phyloP scores from a whole-genome alignment of 1,140 invertebrate genomes.

The Drosophila suzukii region DNA sequence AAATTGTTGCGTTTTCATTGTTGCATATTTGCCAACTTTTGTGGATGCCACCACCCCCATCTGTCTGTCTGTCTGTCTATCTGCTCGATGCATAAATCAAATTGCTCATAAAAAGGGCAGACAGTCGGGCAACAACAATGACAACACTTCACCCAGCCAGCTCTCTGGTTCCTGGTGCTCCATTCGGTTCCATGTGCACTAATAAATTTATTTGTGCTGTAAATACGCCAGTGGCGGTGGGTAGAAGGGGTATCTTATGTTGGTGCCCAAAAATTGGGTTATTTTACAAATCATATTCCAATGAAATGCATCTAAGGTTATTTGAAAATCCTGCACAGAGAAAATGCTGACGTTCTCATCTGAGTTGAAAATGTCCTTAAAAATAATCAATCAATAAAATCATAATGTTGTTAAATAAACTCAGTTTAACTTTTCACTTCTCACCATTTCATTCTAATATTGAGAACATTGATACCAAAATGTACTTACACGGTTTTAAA shows the following conservation, averaged over 20 bases:
- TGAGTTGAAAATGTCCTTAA: too few species aligned
- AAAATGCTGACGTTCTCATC: too few species aligned
- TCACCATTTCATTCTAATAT: too few species aligned
- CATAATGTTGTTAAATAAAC: too few species aligned
- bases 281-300: too few species aligned
- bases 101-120: constrained; percentile 54
- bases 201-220: constrained; percentile 20
- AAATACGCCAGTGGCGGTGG: constrained; percentile 11
- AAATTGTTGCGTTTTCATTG: constrained; percentile 30
- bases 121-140: constrained; percentile 23
- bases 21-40: constrained; percentile 36
- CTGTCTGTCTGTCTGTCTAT: not conserved
- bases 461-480: too few species aligned
- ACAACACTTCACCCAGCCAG: not conserved
- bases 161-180: not conserved
- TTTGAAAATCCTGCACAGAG: too few species aligned
- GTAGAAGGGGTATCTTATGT: not conserved
- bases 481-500: too few species aligned
- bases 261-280: not conserved
- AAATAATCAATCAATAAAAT: too few species aligned
- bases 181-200: constrained; percentile 13
- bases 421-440: too few species aligned
- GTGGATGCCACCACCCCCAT: constrained; percentile 2
- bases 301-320: too few species aligned
- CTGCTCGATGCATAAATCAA: constrained; percentile 52